phyloP scores from a whole-genome alignment of 2,113 vertebrate species.

The Eupsittula cactorum region DNA sequence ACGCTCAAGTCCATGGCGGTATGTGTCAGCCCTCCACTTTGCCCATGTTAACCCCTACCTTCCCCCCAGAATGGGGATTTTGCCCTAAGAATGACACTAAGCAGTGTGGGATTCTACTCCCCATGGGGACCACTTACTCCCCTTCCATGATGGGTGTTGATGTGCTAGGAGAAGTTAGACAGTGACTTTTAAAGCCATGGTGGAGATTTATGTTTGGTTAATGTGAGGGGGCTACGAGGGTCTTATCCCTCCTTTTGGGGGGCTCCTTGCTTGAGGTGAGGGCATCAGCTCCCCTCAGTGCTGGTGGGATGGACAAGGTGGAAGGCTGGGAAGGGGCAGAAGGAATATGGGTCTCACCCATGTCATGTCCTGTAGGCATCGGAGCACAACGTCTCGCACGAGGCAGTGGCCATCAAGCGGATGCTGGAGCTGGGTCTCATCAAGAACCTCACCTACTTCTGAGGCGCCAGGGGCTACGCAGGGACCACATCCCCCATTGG shows the following conservation, averaged over 20 bases:
- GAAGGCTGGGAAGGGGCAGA: background rate
- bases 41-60: accelerated
- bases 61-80: too few species aligned
- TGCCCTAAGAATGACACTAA: background rate
- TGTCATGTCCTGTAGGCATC: constrained; percentile 52
- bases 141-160: background rate
- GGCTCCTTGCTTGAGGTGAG: background rate
- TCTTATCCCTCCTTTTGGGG: accelerated
- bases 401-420: constrained; percentile 77
- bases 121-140: background rate
- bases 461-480: background rate
- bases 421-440: constrained; percentile 77
- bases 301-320: background rate
- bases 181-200: background rate
- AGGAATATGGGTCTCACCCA: background rate
- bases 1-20: constrained; percentile 92
- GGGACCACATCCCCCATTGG: background rate
- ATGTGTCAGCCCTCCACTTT: background rate
- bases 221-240: background rate
- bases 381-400: constrained; percentile 77
- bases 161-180: background rate
- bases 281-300: accelerated
- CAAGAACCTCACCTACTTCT: constrained; percentile 82
- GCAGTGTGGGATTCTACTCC: accelerated
- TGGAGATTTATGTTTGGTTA: background rate